A percentile compares a stretch with the other conserved stretches of the same genome.
Conservation (phyloP, 2,888 invertebrate species). For the Silvanus unidentatus region DNA sequence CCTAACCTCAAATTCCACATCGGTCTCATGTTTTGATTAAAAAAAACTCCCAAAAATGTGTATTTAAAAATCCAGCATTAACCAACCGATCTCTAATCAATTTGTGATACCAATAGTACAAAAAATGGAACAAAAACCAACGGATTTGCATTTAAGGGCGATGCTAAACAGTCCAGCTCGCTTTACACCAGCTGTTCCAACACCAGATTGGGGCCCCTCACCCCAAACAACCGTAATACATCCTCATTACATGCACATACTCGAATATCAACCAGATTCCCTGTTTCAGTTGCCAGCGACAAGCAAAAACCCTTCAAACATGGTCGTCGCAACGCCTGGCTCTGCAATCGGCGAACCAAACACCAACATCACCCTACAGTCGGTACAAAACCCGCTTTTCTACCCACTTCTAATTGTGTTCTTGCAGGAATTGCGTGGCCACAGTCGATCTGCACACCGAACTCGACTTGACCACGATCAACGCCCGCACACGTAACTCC, state of each 20-base stretch:
- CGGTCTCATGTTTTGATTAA: too few relatives aligned
- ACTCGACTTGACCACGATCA: constrained; percentile 66
- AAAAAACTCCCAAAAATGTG: too few relatives aligned
- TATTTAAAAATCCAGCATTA: too few relatives aligned
- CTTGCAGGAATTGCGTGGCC: constrained; percentile 63
- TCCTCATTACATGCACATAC: background rate
- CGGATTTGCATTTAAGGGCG: constrained; percentile 40
- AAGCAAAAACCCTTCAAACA: constrained; percentile 23
- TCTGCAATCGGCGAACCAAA: constrained; percentile 50
- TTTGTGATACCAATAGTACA: background rate
- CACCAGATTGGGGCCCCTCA: constrained; percentile 38
- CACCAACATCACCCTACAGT: constrained; percentile 48
- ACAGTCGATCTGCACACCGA: constrained; percentile 70
- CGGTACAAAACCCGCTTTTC: constrained; percentile 20
- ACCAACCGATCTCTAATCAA: too few relatives aligned
- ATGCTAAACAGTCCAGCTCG: constrained; percentile 43
- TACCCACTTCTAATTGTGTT: background rate
- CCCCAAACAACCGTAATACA: constrained; percentile 15
- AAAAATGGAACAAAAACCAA: constrained; percentile 18
- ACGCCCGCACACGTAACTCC: constrained; percentile 72
- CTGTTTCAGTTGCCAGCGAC: constrained; percentile 9
- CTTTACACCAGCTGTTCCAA: constrained; percentile 42
- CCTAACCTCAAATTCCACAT: too few relatives aligned
- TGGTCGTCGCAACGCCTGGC: constrained; percentile 39
- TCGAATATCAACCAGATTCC: background rate